Base-by-base conservation (phyloP, 53 echinoderm and acorn worm genomes). In the Crossaster papposus region DNA sequence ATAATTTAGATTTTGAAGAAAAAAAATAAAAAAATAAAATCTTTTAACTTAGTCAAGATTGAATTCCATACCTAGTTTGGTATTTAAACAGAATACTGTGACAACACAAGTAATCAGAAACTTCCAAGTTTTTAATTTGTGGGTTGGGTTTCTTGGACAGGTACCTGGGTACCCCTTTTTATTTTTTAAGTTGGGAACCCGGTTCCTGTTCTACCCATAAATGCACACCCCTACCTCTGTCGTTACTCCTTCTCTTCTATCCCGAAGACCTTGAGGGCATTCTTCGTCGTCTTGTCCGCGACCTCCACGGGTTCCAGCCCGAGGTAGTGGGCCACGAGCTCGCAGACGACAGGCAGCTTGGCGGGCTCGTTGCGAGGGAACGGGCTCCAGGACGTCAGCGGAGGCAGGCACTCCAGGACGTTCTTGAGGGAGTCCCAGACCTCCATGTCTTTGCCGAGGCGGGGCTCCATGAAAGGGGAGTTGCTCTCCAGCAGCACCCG, bases 381-480 rank as follows among this genome's bases (percentile, higher is more conserved):
- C 14, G 73, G 81, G 50, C 90, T 81, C 81, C 81, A 90, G 55
- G 80, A 72, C 1, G 81, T 35, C 73, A 90, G 32, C 18, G 80
- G 58, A 14, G 81, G 90, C 32, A 90, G 81, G 73, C 81, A 81
- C 62, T 90, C 90, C 5, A 90, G 90, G 71, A 81, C 35, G n/a
- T 73, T 30, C 81, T 90, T 90, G 31, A 90, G 28, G 23, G 70
- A 64, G 44, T 90, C 90, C 73, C 73, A 73, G 54, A 81, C 58
- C 28, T 80, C 73, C 55, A 72, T 31, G 10, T 81, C 81, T 36
- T 68, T 80, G 15, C 30, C 20, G 82, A 90, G 64, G 34, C 81
- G 81, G 15, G 90, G 90, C 71, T 81, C 81, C 73, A 90, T 81
- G 58, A 90, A 90, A 28, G 90, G 90, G 15, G 90, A 51, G 81